Evolutionary conservation across 2,888 invertebrate genomes (phyloP), one percentile per base, ranked within the genome.

Genomic region (Drosophila rellima): DNA sequence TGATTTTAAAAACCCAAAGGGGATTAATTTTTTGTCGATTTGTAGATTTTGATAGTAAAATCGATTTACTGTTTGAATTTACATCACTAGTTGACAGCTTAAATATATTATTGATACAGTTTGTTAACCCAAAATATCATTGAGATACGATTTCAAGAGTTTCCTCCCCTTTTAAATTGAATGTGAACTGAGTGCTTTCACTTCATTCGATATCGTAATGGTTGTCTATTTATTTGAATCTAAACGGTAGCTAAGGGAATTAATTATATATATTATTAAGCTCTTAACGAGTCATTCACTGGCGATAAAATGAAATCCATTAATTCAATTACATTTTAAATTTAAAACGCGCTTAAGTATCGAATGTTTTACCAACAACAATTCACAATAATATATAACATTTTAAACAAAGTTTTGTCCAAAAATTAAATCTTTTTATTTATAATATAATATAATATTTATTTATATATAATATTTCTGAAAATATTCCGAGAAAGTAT

Each of bases 291-390:
- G 50, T 35, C 7, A 59, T 71, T 63, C 50, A 50, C 77, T 37
- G 40, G 71, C 50, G 31, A 55, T 59, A 48, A 70, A 35, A 39
- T 52, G 39, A 50, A 76, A 62, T 52, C 55, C 57, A 56, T 72
- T 52, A 74, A 51, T 55, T 40, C 40, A 60, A 74, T 70, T 63
- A 60, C 57, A 48, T 7, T 54, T 8, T n/a, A 48, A 45, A 45
- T 23, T 47, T 33, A 5, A 31, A 23, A 26, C 4, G 33, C 26
- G 29, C 5, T 67, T 4, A 29, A 55, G 7, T 45, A 23, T 18
- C 17, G 8, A 29, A 11, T 6, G 17, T 5, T 15, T 47, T 2
- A 17, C 13, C 1, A 31, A 48, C 13, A 18, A 17, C 11, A 8
- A 11, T 17, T 6, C 26, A 10, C 13, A n/a, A 45, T 23, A 29